phyloP scores from a whole-genome alignment of 2,113 vertebrate species.

The Poicephalus meyeri region DNA sequence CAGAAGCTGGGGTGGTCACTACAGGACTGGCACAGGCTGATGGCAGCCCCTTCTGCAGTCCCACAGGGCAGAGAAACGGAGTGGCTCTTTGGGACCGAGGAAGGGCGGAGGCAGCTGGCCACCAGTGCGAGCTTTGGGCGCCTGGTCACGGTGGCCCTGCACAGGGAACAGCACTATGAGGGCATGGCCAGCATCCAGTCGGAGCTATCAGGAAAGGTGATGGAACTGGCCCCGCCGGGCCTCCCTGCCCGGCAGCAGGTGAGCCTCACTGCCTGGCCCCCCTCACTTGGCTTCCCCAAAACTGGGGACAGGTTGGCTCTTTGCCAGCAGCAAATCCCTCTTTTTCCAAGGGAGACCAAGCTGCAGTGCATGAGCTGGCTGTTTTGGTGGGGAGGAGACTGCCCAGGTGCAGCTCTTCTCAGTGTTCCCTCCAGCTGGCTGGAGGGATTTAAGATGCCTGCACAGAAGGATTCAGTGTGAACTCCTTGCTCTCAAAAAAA shows the following conservation, averaged over 20 bases:
- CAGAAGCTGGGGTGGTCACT: neutral
- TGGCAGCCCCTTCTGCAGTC: slow-evolving; percentile 72
- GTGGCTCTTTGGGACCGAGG: slow-evolving; percentile 92
- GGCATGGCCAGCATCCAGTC: slow-evolving; percentile 90
- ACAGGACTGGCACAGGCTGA: neutral
- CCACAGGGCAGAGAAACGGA: slow-evolving; percentile 94
- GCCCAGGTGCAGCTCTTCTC: neutral
- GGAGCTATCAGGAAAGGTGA: slow-evolving; percentile 90
- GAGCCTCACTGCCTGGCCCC: rapidly evolving
- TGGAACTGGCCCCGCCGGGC: slow-evolving; percentile 89
- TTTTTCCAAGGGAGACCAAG: neutral
- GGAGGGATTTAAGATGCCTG: neutral
- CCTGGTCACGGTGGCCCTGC: slow-evolving; percentile 86
- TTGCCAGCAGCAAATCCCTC: neutral
- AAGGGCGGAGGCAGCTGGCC: slow-evolving; percentile 88
- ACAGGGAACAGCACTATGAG: slow-evolving; percentile 90
- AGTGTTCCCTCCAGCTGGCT: neutral
- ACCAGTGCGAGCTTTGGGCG: slow-evolving; percentile 86
- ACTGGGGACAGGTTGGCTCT: neutral
- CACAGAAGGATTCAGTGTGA: neutral
- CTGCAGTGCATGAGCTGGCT: neutral
- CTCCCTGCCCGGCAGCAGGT: slow-evolving; percentile 91
- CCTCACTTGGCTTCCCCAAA: neutral
- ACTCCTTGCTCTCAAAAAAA: neutral
- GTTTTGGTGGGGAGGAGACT: neutral